Base-by-base conservation (phyloP, 2,113 vertebrate genomes). In the Clarias macrocephalus region DNA sequence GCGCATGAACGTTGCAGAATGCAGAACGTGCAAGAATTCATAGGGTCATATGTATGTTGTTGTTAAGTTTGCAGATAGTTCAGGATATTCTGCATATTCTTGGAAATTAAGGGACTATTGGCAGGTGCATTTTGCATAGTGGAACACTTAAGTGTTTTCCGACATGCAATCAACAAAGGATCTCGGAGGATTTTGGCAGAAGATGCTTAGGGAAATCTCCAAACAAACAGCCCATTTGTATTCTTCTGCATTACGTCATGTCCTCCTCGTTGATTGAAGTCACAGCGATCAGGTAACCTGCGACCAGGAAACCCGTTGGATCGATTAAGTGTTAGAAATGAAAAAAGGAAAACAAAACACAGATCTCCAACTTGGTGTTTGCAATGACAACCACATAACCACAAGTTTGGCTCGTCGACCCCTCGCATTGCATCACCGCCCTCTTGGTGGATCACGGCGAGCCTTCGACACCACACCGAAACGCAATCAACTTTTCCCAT, bases 241-340 rank as follows among this genome's bases (percentile, higher is more conserved):
- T 83, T 48, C 19, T 65, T 73, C 28, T 75, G 62, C 56, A 63
- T 16, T 54, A 82, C 59, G 3, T 83, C 86, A 87, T 54, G 23
- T 52, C 56, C n/a, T 66, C 42, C 16, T 37, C 19, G 8, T 59
- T 86, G 60, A 82, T 68, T 86, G 76, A 86, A 62, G 73, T 84
- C 76, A 70, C 52, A 68, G 52, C 83, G 65, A 88, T 88, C 48
- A 86, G 80, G 48, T 79, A 60, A 79, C 66, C 76, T 54, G 57
- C 80, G 80, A 87, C 63, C 37, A 68, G 70, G 65, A 77, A 80
- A 19, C 68, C 73, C 15, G 23, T 19, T 62, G 75, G 75, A 88
- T 88, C 84, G 37, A 90, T 90, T 82, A 87, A 85, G 87, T 87
- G 86, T 88, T 84, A 42, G 85, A 54, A 86, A 77, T 52, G 3